Base-by-base conservation (phyloP, 2,888 invertebrate species). In the Eristalis tenax region DNA sequence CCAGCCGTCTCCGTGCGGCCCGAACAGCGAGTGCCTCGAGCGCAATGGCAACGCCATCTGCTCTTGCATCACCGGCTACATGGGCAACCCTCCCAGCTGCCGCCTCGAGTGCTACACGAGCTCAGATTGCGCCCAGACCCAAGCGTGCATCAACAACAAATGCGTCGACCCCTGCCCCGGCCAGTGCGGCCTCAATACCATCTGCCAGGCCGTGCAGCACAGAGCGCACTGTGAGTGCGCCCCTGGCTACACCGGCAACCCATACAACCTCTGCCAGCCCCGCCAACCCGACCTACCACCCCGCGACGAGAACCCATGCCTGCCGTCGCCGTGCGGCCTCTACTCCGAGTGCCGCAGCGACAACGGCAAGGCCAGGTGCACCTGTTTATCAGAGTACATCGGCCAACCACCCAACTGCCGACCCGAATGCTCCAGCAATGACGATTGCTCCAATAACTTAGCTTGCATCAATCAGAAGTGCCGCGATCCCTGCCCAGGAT, bases 81-180 rank as follows among this genome's bases (percentile, higher is more conserved):
- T 95, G 77, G 96, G 96, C 32, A 95, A 94, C 90, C 96, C 96
- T 77, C 96, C 96, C 2, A 95, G 95, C 89, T 96, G 96, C 91
- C 94, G 95, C 77, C 95, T 96, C 26, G 96, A 96, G 93, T 96
- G 96, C 91, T 94, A 95, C 88, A 95, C 95, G 89, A 96, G 95
- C 91, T 94, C 95, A 5, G 96, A 96, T 91, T 97, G 97, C 92
- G 91, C 94, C 8, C 95, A 94, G 89, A 94, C 94, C 83, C 93
- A 94, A 89, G 95, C 96, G 10, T 97, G 97, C 91, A 95, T 96
- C 80, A 95, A 95, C 90, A 94, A 95, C 89, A 96, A 96, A 93
- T 97, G 96, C 91, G 94, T 94, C 91, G 96, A 96, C 92, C 96
- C 96, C 56, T 96, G 96, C 89, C 95, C 95, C 6, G 96, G 96